phyloP scores from a whole-genome alignment of 1,140 invertebrate genomes.

The Samia ricini region DNA sequence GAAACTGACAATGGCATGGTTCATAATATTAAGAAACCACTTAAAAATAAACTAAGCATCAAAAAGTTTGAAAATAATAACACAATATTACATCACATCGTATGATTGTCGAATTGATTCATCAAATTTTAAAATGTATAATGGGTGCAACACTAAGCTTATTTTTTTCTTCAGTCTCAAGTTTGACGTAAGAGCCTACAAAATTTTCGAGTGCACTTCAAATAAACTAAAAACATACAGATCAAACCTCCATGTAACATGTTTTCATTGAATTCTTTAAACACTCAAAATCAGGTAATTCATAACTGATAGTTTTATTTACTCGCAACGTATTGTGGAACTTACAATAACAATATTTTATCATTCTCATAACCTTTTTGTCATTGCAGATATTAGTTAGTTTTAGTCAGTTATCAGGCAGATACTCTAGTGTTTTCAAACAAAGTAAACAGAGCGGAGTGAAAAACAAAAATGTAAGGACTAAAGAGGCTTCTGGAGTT shows the following conservation, averaged over 20 bases:
- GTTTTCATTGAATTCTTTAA: constrained; percentile 76
- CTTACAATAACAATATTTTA: constrained; percentile 37
- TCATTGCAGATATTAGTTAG: constrained; percentile 73
- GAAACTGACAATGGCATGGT: no score
- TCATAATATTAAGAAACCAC: no score
- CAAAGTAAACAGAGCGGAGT: constrained; percentile 59
- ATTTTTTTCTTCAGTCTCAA: constrained; percentile 41
- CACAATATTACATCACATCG: no score
- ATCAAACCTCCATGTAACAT: constrained; percentile 73
- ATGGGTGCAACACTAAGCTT: not conserved
- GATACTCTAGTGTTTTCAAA: constrained; percentile 68
- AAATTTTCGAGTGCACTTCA: constrained; percentile 75
- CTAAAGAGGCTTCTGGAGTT: constrained; percentile 39
- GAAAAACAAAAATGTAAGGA: constrained; percentile 58
- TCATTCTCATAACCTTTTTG: constrained; percentile 62
- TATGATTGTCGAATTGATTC: no score
- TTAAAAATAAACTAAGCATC: no score
- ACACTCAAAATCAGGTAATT: constrained; percentile 70
- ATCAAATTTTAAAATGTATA: no score
- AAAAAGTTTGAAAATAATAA: no score
- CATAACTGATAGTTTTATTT: not conserved
- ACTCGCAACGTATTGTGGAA: not conserved
- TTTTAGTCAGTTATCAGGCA: constrained; percentile 69
- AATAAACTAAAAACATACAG: constrained; percentile 54
- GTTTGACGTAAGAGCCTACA: constrained; percentile 73